phyloP scores from a whole-genome alignment of 2,797 vertebrate species.

The Nannoperca obscura region DNA sequence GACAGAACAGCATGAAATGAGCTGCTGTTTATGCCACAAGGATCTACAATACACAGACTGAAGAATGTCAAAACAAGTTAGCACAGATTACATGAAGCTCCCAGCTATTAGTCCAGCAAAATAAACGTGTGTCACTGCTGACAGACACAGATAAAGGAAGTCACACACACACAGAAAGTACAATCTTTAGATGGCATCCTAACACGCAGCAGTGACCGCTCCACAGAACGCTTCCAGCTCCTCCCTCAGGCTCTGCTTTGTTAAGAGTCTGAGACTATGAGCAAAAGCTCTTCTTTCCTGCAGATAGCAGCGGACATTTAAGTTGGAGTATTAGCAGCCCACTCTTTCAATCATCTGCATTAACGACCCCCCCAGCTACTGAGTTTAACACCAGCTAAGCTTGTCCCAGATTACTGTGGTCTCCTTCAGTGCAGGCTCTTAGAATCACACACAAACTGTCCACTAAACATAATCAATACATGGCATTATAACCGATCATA shows the following conservation, averaged over 20 bases:
- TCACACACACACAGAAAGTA: background rate
- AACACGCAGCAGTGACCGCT: background rate
- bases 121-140: background rate
- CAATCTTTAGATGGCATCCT: background rate
- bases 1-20: background rate
- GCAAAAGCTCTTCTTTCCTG: conserved; percentile 32
- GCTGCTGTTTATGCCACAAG: background rate
- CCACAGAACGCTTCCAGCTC: conserved; percentile 7
- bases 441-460: conserved; percentile 8
- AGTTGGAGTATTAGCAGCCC: conserved; percentile 39
- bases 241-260: conserved; percentile 12
- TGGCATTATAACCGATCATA: too few relatives aligned
- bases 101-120: background rate
- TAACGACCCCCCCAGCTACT: background rate
- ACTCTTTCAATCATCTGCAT: conserved; percentile 49
- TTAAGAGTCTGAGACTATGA: conserved; percentile 42
- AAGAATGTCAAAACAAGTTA: background rate
- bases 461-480: background rate
- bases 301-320: conserved; percentile 29
- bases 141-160: too few relatives aligned
- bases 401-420: conserved; percentile 30
- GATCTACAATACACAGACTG: background rate
- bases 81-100: background rate
- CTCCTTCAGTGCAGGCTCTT: conserved; percentile 13
- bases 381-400: conserved; percentile 27